Percentiles rank a stretch among this genome's conserved stretches.
Evolutionary conservation across 2,888 invertebrate species (phyloP).

Genomic region (Ectemnius continuus): DNA sequence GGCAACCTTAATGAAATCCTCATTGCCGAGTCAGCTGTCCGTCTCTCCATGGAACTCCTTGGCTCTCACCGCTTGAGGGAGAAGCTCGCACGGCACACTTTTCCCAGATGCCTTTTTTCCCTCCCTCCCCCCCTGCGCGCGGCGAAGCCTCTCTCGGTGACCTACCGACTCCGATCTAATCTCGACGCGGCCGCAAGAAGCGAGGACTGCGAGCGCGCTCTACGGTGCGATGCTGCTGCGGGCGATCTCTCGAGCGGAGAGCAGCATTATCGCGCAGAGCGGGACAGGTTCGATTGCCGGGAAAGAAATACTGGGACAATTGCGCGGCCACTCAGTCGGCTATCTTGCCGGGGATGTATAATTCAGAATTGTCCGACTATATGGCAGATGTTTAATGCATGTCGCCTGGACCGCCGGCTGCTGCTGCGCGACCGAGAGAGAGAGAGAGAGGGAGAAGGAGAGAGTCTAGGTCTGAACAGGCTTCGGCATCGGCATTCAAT

Average conservation of each 20-base stretch:
- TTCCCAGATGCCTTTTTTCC: constrained; percentile 19
- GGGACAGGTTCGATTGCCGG: constrained; percentile 64
- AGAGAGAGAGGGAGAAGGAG: too few species aligned
- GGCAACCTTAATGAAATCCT: background rate
- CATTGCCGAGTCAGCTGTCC: background rate
- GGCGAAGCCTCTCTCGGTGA: constrained; percentile 17
- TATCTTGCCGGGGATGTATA: constrained; percentile 70
- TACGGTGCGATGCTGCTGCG: background rate
- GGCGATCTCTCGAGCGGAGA: constrained; percentile 18
- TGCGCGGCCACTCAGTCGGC: constrained; percentile 63
- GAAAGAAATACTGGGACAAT: constrained; percentile 70
- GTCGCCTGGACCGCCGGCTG: constrained; percentile 50
- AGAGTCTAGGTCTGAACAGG: constrained; percentile 31
- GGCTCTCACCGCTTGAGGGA: too few species aligned
- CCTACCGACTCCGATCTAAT: constrained; percentile 48
- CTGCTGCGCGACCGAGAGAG: constrained; percentile 9
- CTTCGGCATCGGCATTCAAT: constrained; percentile 69
- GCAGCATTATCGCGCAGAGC: constrained; percentile 51
- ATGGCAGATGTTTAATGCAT: constrained; percentile 75
- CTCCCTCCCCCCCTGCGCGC: constrained; percentile 12
- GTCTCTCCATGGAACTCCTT: background rate
- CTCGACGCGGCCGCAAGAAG: constrained; percentile 32
- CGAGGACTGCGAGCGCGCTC: constrained; percentile 7
- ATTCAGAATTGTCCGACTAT: constrained; percentile 74
- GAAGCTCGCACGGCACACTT: constrained; percentile 14